Evolutionary conservation across 2,888 invertebrate genomes (phyloP).

Genomic region (Pristionchus japonicus): DNA sequence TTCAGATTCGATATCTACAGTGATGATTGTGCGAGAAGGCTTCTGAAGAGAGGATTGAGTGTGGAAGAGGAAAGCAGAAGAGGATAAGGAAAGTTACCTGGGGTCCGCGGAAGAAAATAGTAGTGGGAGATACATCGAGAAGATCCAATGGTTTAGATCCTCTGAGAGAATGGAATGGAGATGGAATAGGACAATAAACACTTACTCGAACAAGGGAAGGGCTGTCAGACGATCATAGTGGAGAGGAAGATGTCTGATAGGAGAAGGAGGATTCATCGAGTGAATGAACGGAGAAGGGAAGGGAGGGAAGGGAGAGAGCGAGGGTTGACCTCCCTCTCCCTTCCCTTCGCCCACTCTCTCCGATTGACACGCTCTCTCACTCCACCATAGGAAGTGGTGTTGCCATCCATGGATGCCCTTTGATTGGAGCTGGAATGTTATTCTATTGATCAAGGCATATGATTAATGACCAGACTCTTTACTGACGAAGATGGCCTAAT

Average conservation of each 20-base stretch:
- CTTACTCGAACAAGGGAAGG: background rate
- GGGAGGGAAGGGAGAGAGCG: too few species aligned
- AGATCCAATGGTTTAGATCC: background rate
- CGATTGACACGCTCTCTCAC: background rate
- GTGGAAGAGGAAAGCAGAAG: too few species aligned
- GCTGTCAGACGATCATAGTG: background rate
- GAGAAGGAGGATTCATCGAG: background rate
- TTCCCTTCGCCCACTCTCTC: background rate
- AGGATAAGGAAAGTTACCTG: background rate
- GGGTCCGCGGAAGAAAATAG: background rate
- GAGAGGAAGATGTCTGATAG: slow-evolving; percentile 17
- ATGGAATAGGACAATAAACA: background rate
- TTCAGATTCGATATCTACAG: background rate
- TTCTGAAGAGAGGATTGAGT: too few species aligned
- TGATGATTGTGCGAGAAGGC: background rate
- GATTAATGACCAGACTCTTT: too few species aligned
- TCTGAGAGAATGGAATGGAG: background rate
- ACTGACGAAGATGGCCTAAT: too few species aligned
- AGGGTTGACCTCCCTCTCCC: background rate
- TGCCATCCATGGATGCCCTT: background rate
- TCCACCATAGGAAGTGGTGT: background rate
- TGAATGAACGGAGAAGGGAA: background rate
- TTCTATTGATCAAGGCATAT: too few species aligned
- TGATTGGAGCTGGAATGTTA: background rate
- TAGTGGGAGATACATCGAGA: background rate